Conservation (phyloP, 1,140 invertebrate genomes). For the Lucilia cuprina region DNA sequence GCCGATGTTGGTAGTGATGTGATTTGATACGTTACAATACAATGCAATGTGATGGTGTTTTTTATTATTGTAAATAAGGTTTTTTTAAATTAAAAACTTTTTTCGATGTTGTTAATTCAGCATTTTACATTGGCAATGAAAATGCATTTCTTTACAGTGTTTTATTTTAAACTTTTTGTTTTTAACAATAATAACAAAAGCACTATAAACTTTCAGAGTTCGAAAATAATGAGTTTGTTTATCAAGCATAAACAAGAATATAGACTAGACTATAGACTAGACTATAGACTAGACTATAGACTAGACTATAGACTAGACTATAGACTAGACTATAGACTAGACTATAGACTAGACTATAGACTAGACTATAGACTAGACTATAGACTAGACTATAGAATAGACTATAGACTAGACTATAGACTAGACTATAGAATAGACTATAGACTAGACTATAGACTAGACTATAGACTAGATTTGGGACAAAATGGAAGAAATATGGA, state of each 20-base stretch:
- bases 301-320: too few species aligned
- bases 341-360: too few species aligned
- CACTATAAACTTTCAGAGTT: background rate
- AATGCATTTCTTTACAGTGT: background rate
- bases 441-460: too few species aligned
- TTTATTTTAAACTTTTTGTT: background rate
- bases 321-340: too few species aligned
- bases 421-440: too few species aligned
- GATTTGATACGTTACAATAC: background rate
- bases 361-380: too few species aligned
- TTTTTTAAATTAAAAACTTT: background rate
- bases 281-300: too few species aligned
- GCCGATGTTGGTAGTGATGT: background rate
- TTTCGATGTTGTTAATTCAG: background rate
- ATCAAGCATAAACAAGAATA: background rate
- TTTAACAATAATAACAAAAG: background rate
- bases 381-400: too few species aligned
- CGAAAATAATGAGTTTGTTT: background rate
- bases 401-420: too few species aligned
- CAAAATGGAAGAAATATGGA: too few species aligned
- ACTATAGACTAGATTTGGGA: too few species aligned
- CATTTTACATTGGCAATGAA: conserved; percentile 11
- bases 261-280: too few species aligned
- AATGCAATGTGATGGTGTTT: background rate
- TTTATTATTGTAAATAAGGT: background rate